Conservation (phyloP, 2,888 invertebrate species). For the Phalangium opilio region DNA sequence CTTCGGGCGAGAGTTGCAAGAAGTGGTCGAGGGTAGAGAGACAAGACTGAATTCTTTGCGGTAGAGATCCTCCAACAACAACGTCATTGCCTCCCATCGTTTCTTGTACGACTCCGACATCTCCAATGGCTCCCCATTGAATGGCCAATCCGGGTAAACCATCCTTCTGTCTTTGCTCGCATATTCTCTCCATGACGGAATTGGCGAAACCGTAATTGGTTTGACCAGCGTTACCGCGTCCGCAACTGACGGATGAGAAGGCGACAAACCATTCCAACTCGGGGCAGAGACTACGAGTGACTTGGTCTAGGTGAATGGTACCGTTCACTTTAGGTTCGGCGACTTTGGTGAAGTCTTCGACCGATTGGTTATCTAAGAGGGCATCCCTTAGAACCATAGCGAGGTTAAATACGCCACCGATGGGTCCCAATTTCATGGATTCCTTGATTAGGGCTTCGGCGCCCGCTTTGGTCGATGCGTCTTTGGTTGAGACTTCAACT, state of each 20-base stretch:
- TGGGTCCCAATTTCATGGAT: constrained; percentile 49
- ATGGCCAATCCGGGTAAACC: constrained; percentile 79
- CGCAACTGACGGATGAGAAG: constrained; percentile 93
- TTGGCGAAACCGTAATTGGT: constrained; percentile 93
- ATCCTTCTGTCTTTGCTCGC: constrained; percentile 63
- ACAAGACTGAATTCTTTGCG: constrained; percentile 15
- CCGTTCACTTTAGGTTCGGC: constrained; percentile 70
- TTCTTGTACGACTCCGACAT: constrained; percentile 82
- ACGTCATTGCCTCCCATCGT: constrained; percentile 68
- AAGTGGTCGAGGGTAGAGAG: constrained; percentile 64
- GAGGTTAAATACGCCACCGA: constrained; percentile 84
- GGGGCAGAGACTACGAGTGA: constrained; percentile 58
- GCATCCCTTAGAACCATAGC: constrained; percentile 69
- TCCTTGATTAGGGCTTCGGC: constrained; percentile 51
- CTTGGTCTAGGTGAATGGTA: constrained; percentile 63
- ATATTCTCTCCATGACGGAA: constrained; percentile 90
- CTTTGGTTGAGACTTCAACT: constrained; percentile 50
- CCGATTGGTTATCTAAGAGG: constrained; percentile 68
- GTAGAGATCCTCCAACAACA: constrained; percentile 58
- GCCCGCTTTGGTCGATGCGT: constrained; percentile 52
- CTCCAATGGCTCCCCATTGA: constrained; percentile 97
- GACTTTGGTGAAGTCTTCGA: constrained; percentile 61
- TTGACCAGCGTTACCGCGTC: constrained; percentile 91
- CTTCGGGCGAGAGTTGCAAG: constrained; percentile 49
- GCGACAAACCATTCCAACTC: constrained; percentile 77